Base-by-base conservation (phyloP, 1,140 invertebrate species). In the Drosophila pandora region DNA sequence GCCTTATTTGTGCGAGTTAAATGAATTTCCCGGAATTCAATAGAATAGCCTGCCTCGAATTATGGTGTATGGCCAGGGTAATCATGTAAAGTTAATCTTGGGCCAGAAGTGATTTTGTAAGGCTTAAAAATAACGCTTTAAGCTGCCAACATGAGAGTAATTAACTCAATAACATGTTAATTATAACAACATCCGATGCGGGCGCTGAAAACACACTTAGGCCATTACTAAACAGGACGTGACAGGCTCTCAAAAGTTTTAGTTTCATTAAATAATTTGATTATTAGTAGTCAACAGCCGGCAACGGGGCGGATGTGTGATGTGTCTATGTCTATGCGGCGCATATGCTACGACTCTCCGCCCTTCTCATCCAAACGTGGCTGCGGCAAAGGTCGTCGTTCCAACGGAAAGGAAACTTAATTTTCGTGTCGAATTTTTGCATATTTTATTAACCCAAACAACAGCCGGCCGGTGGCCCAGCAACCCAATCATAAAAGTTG, bases 401-500 rank as follows among this genome's bases (percentile, higher is more conserved):
- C n/a, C 50, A 58, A 32, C 78, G 56, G 56, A 79, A 68, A 37
- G 50, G 65, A 85, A 85, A 85, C 82, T 87, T 87, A 85, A 85
- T 87, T 85, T 85, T 78, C 62, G 65, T 74, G 78, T 58, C 55
- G 58, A 59, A 87, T 76, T 82, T 85, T 85, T 85, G 82, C 82
- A 85, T 85, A 85, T 85, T 85, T 85, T 85, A 87, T 85, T 82
- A 85, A 85, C 82, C 74, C 65, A 76, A 85, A 71, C 41, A 47
- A 47, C 83, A 87, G 83, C 70, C 69, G 78, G 74, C 83, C 77
- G 67, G 79, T 47, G 47, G 10, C 57, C 30, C 37, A 60, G 43
- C 76, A 85, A 85, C 74, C 78, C 82, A 85, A 85, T 85, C 82
- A 85, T 81, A 85, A 85, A 85, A 81, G 74, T 81, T 85, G 62